Conservation (phyloP, 1,140 invertebrate genomes). For the Drosophila ananassae region DNA sequence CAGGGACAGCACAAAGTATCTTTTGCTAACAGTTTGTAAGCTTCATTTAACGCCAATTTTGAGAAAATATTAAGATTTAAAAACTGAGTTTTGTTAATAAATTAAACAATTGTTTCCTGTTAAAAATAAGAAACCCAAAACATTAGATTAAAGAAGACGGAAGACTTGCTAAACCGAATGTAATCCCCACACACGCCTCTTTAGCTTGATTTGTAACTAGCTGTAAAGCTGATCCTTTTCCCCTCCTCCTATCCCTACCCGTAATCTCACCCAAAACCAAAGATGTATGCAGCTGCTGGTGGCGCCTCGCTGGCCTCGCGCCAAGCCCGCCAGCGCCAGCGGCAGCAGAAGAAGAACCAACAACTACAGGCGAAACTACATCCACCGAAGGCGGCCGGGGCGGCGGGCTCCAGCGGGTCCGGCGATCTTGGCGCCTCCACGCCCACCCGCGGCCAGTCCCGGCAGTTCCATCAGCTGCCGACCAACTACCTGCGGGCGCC, state of each 20-base stretch:
- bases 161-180: constrained; percentile 40
- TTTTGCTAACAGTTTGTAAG: constrained; percentile 72
- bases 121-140: too few relatives aligned
- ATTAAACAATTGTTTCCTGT: too few relatives aligned
- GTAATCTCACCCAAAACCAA: constrained; percentile 24
- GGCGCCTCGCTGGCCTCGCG: constrained; percentile 89
- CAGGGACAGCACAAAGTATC: constrained; percentile 65
- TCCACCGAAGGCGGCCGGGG: constrained; percentile 83
- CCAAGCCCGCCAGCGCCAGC: constrained; percentile 86
- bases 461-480: constrained; percentile 86
- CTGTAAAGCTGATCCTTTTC: constrained; percentile 2
- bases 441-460: constrained; percentile 83
- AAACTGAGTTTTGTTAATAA: background rate
- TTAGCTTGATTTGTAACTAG: constrained; percentile 54
- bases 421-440: constrained; percentile 67
- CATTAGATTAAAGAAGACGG: background rate
- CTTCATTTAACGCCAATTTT: constrained; percentile 67
- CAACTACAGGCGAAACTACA: constrained; percentile 84
- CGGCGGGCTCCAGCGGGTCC: constrained; percentile 41
- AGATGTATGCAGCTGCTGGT: constrained; percentile 90
- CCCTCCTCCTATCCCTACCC: background rate
- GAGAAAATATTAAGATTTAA: background rate
- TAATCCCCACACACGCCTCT: constrained; percentile 15
- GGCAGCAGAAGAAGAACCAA: constrained; percentile 84
- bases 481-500: constrained; percentile 83